A percentile compares a stretch with the other conserved stretches of the same genome.
phyloP scores from a whole-genome alignment of 2,113 vertebrate genomes.

The Nestor notabilis region DNA sequence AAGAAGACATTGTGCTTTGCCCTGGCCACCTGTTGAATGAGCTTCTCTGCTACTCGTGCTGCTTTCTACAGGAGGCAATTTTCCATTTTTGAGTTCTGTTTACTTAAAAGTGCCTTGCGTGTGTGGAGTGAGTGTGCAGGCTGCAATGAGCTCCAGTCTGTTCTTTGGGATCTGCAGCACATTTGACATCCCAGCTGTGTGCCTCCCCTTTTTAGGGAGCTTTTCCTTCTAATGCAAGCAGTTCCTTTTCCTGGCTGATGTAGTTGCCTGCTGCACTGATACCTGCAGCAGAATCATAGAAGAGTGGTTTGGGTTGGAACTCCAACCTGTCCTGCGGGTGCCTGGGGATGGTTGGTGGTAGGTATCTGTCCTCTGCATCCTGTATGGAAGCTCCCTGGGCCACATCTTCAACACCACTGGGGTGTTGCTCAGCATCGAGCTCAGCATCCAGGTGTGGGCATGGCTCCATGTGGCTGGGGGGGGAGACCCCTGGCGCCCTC shows the following conservation, averaged over 20 bases:
- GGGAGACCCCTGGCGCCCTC: neutral
- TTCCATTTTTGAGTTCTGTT: neutral
- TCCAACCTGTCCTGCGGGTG: neutral
- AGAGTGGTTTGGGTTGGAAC: neutral
- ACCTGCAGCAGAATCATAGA: neutral
- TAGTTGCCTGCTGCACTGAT: neutral
- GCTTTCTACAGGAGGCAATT: neutral
- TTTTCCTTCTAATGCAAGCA: neutral
- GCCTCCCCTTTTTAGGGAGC: neutral
- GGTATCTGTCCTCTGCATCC: neutral
- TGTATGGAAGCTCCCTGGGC: neutral
- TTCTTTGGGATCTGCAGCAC: neutral
- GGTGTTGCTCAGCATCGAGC: neutral
- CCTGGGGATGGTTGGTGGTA: neutral
- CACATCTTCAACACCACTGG: neutral
- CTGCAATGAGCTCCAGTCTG: neutral
- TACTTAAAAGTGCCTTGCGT: neutral
- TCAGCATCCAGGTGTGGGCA: neutral
- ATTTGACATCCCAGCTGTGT: fast-evolving
- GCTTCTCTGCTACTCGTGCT: neutral
- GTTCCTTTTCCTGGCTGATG: neutral
- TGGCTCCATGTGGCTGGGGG: too few relatives aligned
- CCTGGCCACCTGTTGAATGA: constrained; percentile 12
- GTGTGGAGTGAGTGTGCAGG: fast-evolving
- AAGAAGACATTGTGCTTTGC: neutral